Evolutionary conservation across 2,888 invertebrate genomes (phyloP).

Genomic region (Rhagophthalmus giganteus): DNA sequence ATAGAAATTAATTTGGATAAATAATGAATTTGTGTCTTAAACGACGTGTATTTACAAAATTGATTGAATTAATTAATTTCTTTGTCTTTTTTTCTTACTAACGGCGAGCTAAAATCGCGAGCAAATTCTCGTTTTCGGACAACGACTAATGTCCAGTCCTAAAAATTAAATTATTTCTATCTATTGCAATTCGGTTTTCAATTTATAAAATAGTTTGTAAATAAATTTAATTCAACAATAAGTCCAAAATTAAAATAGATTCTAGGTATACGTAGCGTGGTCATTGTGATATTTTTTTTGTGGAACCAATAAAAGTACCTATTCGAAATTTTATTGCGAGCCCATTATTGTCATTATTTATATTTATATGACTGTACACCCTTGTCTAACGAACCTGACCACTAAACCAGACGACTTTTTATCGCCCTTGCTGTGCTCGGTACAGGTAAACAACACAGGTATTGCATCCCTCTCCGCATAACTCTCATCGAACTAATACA

Average conservation of each 20-base stretch:
- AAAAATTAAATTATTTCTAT: too few relatives aligned
- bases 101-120: too few relatives aligned
- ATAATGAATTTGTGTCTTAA: too few relatives aligned
- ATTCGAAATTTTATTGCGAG: slow-evolving; percentile 25
- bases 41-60: too few relatives aligned
- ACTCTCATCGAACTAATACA: slow-evolving; percentile 38
- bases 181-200: too few relatives aligned
- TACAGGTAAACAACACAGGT: slow-evolving; percentile 43
- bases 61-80: too few relatives aligned
- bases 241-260: background rate
- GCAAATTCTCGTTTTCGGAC: too few relatives aligned
- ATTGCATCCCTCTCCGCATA: slow-evolving; percentile 41
- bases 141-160: too few relatives aligned
- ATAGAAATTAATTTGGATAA: too few relatives aligned
- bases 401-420: slow-evolving; percentile 48
- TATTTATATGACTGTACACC: slow-evolving; percentile 42
- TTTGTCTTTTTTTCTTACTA: too few relatives aligned
- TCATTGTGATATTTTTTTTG: slow-evolving; percentile 9
- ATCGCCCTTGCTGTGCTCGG: slow-evolving; percentile 44
- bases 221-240: too few relatives aligned
- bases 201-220: too few relatives aligned
- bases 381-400: slow-evolving; percentile 46
- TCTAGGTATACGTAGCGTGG: background rate
- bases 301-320: slow-evolving; percentile 12
- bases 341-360: slow-evolving; percentile 40